Evolutionary conservation across 1,140 invertebrate genomes (phyloP).

Genomic region (Drosophila pseudoobscura): DNA sequence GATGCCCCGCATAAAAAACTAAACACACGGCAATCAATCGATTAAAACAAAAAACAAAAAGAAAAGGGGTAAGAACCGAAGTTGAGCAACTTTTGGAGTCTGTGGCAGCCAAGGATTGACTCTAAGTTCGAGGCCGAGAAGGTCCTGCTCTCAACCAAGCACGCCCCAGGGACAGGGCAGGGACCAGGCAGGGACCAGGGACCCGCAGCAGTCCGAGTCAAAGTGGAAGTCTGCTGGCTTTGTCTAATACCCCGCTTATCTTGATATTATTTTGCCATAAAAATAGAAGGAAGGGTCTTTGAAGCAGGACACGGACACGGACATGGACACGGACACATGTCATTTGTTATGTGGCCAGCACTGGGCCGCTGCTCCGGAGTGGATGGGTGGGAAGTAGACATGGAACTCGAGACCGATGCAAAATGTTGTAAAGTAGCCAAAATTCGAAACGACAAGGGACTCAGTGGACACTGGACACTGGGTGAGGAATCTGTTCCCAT

Average conservation of each 20-base stretch:
- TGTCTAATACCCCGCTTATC: slow-evolving; percentile 69
- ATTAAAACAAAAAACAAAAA: slow-evolving; percentile 60
- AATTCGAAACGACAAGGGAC: slow-evolving; percentile 28
- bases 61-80: slow-evolving; percentile 11
- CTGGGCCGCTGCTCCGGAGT: background rate
- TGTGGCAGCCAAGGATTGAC: slow-evolving; percentile 1
- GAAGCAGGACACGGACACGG: slow-evolving; percentile 15
- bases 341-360: slow-evolving; percentile 67
- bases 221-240: slow-evolving; percentile 38
- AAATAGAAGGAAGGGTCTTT: slow-evolving; percentile 23
- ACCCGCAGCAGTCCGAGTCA: slow-evolving; percentile 21
- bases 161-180: slow-evolving; percentile 19
- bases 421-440: slow-evolving; percentile 64
- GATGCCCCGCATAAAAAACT: slow-evolving; percentile 65
- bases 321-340: slow-evolving; percentile 41
- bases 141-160: slow-evolving; percentile 15
- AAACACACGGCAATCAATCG: slow-evolving; percentile 76
- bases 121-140: background rate
- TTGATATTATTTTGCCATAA: slow-evolving; percentile 76
- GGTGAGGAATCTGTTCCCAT: too few relatives aligned
- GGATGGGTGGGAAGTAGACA: too few relatives aligned
- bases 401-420: slow-evolving; percentile 26
- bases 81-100: slow-evolving; percentile 14
- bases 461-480: background rate
- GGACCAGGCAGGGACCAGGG: background rate